Evolutionary conservation across 2,888 invertebrate species (phyloP), one percentile per base, ranked within the genome.

Genomic region (Cephonodes hylas): DNA sequence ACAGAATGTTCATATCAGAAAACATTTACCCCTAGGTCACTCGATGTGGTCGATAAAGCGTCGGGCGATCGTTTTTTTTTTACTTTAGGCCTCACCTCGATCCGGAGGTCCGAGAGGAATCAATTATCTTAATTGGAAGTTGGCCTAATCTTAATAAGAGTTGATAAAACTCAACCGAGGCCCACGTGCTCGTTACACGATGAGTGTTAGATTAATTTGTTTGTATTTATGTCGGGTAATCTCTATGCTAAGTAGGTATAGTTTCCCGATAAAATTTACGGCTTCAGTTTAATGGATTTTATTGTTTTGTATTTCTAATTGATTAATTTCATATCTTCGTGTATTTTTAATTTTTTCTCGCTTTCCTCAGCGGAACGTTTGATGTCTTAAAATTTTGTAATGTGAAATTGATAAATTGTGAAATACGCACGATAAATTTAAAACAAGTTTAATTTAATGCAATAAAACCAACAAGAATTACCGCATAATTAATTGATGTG

Each of bases 81-180:
- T 70, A 62, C 66, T 73, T 76, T 76, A 77, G 77, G 70, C 78
- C 79, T 77, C 78, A 66, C 81, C 85, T 83, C 82, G 86, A 87
- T 83, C 85, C 73, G 85, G 83, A 82, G 86, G 88, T 83, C 85
- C 73, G 72, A 65, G 74, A 75, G 71, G 78, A 89, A 85, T 90
- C 89, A 89, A 90, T 91, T 91, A 88, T 85, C 85, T 89, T 91
- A 90, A 91, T 91, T 90, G 90, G 88, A 75, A 80, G 73, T 73
- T 83, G 76, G 79, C 73, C 84, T 88, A 87, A 90, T 88, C 87
- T 88, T 84, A 85, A 87, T 86, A 86, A 66, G 73, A 72, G 66
- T 73, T 72, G 84, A 85, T 85, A 84, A 80, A 61, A 61, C 61
- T 34, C 23, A 25, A 25, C 25, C 23, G 60, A 42, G 42, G 60